These are phyloP conservation scores for Conus canariensis DNA, from an alignment of 2,888 invertebrate species.

Conservation along the genomic window DNA sequence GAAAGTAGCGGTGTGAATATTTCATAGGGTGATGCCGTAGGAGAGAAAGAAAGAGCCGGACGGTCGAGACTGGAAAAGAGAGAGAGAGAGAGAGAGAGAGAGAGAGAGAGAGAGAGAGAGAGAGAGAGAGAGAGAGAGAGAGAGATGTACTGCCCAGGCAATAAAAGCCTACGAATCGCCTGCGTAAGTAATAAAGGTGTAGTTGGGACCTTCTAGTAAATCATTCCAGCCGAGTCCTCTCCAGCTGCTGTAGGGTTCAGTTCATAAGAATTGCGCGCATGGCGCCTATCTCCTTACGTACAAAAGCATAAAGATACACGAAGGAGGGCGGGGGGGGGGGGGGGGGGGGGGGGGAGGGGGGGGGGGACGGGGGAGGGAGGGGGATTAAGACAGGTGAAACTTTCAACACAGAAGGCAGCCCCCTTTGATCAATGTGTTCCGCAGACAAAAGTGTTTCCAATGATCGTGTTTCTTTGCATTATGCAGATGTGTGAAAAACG, in stretches of 20 bases:
- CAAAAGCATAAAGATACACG: too few species aligned
- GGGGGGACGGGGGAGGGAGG: too few species aligned
- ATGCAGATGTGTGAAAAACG: constrained; percentile 24
- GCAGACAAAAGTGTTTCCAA: background rate
- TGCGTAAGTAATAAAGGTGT: too few species aligned
- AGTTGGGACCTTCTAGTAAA: background rate
- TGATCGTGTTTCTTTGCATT: constrained; percentile 12
- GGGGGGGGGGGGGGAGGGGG: background rate
- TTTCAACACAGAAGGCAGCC: background rate
- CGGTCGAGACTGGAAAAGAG: background rate
- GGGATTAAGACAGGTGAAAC: background rate
- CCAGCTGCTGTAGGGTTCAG: too few species aligned
- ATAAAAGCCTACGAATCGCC: background rate
- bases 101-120: constrained; percentile 2
- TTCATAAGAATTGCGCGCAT: too few species aligned
- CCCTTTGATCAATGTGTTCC: background rate
- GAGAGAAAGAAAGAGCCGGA: background rate
- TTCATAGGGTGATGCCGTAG: background rate
- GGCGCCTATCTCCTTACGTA: too few species aligned
- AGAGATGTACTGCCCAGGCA: background rate
- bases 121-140: constrained; percentile 7
- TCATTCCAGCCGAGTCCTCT: too few species aligned
- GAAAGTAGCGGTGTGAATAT: background rate
- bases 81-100: constrained; percentile 10
- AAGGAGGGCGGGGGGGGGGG: too few species aligned